Base-by-base conservation (phyloP, 2,888 invertebrate genomes). In the Hyalella azteca region DNA sequence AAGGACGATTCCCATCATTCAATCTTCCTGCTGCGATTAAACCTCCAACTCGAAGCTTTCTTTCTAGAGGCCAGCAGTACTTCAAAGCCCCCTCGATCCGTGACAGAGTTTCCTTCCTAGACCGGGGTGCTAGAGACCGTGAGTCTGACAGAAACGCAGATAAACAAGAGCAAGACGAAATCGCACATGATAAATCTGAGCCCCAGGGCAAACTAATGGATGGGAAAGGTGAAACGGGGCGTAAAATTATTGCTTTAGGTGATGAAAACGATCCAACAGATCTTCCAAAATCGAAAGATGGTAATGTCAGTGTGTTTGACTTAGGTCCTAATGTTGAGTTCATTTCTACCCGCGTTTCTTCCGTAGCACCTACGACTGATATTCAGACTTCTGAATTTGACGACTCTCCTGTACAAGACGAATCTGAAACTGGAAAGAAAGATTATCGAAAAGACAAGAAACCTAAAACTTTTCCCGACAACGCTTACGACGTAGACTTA, bases 1-100 rank as follows among this genome's bases (percentile, higher is more conserved):
- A 36, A 36, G 66, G 66, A 66, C 66, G 66, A 36, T 66, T 66
- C 66, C 66, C 66, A n/a, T 29, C 66, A 2, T 29, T 66, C n/a
- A 32, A 66, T 19, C 32, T 36, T 29, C 66, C 66, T 32, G 19
- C 66, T 1, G 39, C 66, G 19, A 29, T 54, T 26, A 22, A 54
- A 54, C 26, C 54, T 54, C 22, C n/a, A n/a, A n/a, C n/a, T n/a
- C n/a, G n/a, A n/a, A n/a, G n/a, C n/a, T n/a, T 26, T 54, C 54
- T 54, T 54, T 29, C 54, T 54, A 54, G 54, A 29, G 29, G 54
- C 22, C 54, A 54, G 22, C 22, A 54, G 22, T 9, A 7, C 26
- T 29, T 26, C 3, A 22, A 54, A 54, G 26, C 29, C 54, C 54
- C 54, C 11, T 29, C 54, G 11, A 54, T 29, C 13, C 54, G 22